A percentile compares a stretch with the other conserved stretches of the same genome.
Evolutionary conservation across 2,888 invertebrate genomes (phyloP).

Genomic region (Tigriopus californicus): DNA sequence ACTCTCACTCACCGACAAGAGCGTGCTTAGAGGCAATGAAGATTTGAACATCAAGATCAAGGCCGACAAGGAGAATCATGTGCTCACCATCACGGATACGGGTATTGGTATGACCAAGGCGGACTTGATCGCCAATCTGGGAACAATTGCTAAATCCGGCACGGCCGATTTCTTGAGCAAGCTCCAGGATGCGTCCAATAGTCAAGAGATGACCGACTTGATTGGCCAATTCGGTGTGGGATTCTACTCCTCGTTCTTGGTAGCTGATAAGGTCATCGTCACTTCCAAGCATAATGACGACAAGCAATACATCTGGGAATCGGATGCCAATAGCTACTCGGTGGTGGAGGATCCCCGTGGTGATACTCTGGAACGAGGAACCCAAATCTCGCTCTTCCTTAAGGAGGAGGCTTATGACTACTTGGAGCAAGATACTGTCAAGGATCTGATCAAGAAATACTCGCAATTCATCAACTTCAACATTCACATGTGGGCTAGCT

Average conservation of each 20-base stretch:
- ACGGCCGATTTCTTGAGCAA: conserved; percentile 87
- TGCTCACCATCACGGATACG: conserved; percentile 83
- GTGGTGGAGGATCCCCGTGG: conserved; percentile 87
- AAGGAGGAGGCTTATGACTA: conserved; percentile 96
- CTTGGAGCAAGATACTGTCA: conserved; percentile 75
- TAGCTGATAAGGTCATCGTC: conserved; percentile 43
- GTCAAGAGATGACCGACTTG: conserved; percentile 76
- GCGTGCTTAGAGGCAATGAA: conserved; percentile 51
- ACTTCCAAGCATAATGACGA: conserved; percentile 87
- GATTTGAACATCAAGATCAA: conserved; percentile 78
- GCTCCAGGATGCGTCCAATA: conserved; percentile 33
- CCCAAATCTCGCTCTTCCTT: conserved; percentile 50
- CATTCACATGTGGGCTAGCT: conserved; percentile 67
- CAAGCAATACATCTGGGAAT: conserved; percentile 92
- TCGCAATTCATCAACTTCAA: conserved; percentile 99
- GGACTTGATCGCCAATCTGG: conserved; percentile 85
- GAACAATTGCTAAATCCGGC: conserved; percentile 94
- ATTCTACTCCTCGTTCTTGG: conserved; percentile 89
- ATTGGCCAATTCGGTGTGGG: conserved; percentile 99
- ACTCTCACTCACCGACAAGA: conserved; percentile 67
- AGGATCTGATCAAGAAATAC: conserved; percentile 83
- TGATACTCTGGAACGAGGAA: conserved; percentile 53
- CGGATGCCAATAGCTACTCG: conserved; percentile 73
- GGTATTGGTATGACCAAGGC: conserved; percentile 93
- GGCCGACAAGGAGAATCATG: conserved; percentile 75